These are phyloP conservation scores for Colletes collaris DNA, from an alignment of 2,888 invertebrate species.

Conservation along the genomic window DNA sequence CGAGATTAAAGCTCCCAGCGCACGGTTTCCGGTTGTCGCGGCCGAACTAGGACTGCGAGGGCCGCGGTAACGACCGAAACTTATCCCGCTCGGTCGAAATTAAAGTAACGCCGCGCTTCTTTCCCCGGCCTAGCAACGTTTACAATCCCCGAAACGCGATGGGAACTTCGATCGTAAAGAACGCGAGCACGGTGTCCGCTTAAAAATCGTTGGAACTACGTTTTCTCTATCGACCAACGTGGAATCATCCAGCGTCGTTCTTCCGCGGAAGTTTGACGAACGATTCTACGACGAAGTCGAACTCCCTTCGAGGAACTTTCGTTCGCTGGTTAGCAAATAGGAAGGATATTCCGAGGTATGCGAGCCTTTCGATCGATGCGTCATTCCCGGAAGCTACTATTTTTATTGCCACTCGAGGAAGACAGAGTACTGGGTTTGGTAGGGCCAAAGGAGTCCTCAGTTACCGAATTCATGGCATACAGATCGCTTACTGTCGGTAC, in stretches of 20 bases:
- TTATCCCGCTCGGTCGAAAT: constrained; percentile 42
- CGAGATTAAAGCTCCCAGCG: constrained; percentile 57
- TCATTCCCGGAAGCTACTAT: too few relatives aligned
- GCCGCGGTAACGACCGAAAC: constrained; percentile 29
- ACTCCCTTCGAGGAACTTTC: too few relatives aligned
- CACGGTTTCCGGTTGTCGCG: constrained; percentile 28
- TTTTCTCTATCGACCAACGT: background rate
- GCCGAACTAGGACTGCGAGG: background rate
- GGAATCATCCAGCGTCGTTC: background rate
- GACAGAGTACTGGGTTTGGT: too few relatives aligned
- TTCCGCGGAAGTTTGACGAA: background rate
- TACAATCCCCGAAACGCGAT: constrained; percentile 35
- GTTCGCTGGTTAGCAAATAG: too few relatives aligned
- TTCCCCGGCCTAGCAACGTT: constrained; percentile 43
- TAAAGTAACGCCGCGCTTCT: constrained; percentile 52
- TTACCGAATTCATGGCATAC: too few relatives aligned
- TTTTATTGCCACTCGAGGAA: too few relatives aligned
- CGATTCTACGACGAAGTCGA: background rate
- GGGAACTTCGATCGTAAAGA: constrained; percentile 51
- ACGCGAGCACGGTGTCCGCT: constrained; percentile 16
- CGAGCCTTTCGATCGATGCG: too few relatives aligned
- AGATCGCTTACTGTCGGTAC: too few relatives aligned
- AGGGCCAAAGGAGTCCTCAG: too few relatives aligned
- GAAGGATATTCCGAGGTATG: too few relatives aligned
- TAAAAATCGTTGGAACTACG: constrained; percentile 27